Evolutionary conservation across 1,140 invertebrate species (phyloP), one percentile per base, ranked within the genome.

Genomic region (Pogonomyrmex californicus): DNA sequence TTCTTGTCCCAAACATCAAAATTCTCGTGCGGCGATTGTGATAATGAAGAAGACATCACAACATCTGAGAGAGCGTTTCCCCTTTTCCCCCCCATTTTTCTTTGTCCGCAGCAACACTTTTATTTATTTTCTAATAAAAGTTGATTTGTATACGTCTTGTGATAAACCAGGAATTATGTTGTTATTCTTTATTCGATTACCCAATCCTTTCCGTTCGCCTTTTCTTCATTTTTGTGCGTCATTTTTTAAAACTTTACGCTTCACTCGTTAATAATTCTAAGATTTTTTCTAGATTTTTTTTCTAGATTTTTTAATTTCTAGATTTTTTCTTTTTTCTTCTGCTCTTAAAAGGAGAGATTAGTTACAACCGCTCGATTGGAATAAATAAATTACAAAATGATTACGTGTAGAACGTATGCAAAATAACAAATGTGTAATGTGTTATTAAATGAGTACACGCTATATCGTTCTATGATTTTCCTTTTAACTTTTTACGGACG

Each of bases 121-220:
- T 93, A 94, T 94, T 93, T 93, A 94, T 94, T 93, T 92, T 94
- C 88, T 90, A 94, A 94, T 94, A 95, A 94, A 94, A 93, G 88
- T 88, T 93, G 79, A 91, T 87, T 90, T 65, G 54, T 90, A 88
- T 91, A 91, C 88, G 90, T 93, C 90, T 94, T 93, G 92, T 93
- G 92, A 94, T 93, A 94, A 91, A 91, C 66, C 65, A 86, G 12
- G 54, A 60, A 83, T 60, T 71, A 9, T 4, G 17, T 36, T 60
- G 47, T 38, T 17, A 12, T 47, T 70, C 10, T 58, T 75, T 47
- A 82, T 73, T 82, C 30, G 7, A 47, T 36, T 2, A 38, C 23
- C 51, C 78, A 36, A 6, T 44, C 33, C 36, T 70, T 82, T 75
- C 47, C 88, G 63, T 88, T 51, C n/a, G 60, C 38, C 33, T 76